Evolutionary conservation across 2,113 vertebrate genomes (phyloP), one percentile per base, ranked within the genome.

Genomic region (Sander lucioperca): DNA sequence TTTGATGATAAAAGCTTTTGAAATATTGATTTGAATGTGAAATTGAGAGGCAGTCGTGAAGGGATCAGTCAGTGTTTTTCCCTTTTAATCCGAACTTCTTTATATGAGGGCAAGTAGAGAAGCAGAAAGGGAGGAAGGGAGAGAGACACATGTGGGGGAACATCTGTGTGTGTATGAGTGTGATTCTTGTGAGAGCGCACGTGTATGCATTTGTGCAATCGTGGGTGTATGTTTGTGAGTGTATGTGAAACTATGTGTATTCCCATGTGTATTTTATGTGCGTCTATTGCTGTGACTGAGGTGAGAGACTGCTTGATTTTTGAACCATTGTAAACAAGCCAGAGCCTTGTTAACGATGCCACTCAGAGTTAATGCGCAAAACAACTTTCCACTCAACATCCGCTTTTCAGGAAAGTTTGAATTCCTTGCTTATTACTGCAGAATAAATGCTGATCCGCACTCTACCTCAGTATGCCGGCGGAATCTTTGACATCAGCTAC

Each of bases 21-120:
- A 93, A 90, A 92, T 83, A 89, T 91, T 90, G 87, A 93, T 92
- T 91, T 93, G 79, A 93, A 91, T 90, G 75, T 91, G 84, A 91
- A 92, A 91, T 88, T 84, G 80, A 88, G 88, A 82, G 68, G 74
- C 64, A 59, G 80, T 70, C 2, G 63, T 64, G 77, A 83, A 90
- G 83, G 87, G 77, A 82, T 89, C 87, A 79, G 78, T 87, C 76
- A 76, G 25, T 83, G 83, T 85, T 90, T 86, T 88, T 82, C 83
- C 73, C 69, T 72, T 86, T 86, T 88, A 90, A 93, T 87, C 77
- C 74, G 12, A 91, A 84, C 59, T 77, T 88, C 69, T 91, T 83
- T 54, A 86, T 74, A 63, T 48, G 48, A 62, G 77, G 83, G 78
- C 66, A 77, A 69, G 77, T 45, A 47, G 63, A 70, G 57, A 48